phyloP scores from a whole-genome alignment of 2,888 invertebrate species.

The Ferdinandea cuprea region DNA sequence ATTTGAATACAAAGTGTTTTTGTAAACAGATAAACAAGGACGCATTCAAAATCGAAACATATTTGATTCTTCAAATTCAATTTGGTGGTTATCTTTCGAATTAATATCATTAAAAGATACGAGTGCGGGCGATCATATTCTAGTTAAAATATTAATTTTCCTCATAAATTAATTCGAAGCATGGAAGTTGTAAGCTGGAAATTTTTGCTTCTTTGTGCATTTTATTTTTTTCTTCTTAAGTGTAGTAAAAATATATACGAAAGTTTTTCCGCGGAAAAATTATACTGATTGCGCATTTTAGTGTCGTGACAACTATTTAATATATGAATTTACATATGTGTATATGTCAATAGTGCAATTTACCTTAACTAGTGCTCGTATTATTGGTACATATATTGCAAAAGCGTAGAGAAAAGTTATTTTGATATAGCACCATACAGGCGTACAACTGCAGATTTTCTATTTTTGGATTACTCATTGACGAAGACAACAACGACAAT shows the following conservation, averaged over 20 bases:
- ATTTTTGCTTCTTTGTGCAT: conserved; percentile 76
- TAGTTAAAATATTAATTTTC: conserved; percentile 11
- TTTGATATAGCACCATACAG: conserved; percentile 18
- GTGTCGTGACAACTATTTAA: conserved; percentile 36
- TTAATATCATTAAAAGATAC: conserved; percentile 12
- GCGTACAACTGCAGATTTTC: conserved; percentile 19
- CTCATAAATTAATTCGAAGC: conserved; percentile 27
- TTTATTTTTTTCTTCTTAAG: conserved; percentile 76
- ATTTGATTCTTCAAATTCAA: neutral
- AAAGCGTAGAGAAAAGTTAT: conserved; percentile 10
- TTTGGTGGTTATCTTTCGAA: conserved; percentile 35
- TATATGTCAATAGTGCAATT: conserved; percentile 25
- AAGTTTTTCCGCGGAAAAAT: conserved; percentile 42
- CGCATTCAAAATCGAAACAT: conserved; percentile 8
- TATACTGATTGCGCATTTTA: conserved; percentile 37
- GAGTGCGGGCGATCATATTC: conserved; percentile 31
- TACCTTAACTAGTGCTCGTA: conserved; percentile 22
- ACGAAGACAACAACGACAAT: conserved; percentile 45
- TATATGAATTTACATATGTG: neutral
- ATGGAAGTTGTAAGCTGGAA: conserved; percentile 77
- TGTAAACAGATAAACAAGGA: neutral
- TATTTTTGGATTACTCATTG: conserved; percentile 68
- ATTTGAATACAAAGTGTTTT: conserved; percentile 4
- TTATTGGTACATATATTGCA: conserved; percentile 7
- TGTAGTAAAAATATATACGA: conserved; percentile 69